Percentiles rank a stretch among this genome's conserved stretches.
These are phyloP conservation scores for Speoplatyrhinus poulsoni DNA, from an alignment of 2,113 vertebrate genomes.

Conservation along the genomic window DNA sequence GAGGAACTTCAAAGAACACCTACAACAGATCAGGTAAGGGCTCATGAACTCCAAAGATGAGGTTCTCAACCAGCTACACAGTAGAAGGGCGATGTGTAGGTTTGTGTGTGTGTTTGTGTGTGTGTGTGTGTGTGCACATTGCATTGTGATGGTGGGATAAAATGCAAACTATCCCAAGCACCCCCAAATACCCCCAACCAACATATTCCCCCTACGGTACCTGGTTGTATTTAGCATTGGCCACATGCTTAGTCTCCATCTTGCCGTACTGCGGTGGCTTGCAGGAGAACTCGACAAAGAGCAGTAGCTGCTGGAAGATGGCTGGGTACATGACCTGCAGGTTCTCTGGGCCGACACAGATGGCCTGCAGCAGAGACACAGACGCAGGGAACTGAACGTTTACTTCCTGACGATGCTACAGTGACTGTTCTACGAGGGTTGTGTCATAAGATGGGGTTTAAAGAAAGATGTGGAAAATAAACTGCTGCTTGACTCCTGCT, in stretches of 20 bases:
- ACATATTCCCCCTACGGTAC: conserved; percentile 64
- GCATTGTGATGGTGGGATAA: not conserved
- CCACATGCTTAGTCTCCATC: conserved; percentile 97
- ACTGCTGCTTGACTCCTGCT: no score
- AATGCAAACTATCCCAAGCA: not conserved
- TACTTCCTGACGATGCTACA: conserved; percentile 48
- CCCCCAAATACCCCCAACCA: not conserved
- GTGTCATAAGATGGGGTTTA: no score
- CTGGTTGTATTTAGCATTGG: conserved; percentile 99
- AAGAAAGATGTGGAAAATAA: no score
- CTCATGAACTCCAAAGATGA: no score
- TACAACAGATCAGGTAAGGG: no score
- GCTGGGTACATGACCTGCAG: conserved; percentile 99
- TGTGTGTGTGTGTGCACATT: not conserved
- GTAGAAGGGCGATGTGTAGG: not conserved
- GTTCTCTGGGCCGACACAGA: conserved; percentile 94
- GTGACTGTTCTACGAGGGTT: not conserved
- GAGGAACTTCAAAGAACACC: no score
- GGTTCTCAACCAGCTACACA: no score
- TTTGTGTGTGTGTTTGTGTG: not conserved
- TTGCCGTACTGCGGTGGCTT: conserved; percentile 97
- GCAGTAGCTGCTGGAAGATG: conserved; percentile 95
- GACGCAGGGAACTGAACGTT: conserved; percentile 44
- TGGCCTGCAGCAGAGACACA: conserved; percentile 81
- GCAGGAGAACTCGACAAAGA: conserved; percentile 98